phyloP scores from a whole-genome alignment of 1,140 invertebrate species.

The silkworm (Bombyx mori) region DNA sequence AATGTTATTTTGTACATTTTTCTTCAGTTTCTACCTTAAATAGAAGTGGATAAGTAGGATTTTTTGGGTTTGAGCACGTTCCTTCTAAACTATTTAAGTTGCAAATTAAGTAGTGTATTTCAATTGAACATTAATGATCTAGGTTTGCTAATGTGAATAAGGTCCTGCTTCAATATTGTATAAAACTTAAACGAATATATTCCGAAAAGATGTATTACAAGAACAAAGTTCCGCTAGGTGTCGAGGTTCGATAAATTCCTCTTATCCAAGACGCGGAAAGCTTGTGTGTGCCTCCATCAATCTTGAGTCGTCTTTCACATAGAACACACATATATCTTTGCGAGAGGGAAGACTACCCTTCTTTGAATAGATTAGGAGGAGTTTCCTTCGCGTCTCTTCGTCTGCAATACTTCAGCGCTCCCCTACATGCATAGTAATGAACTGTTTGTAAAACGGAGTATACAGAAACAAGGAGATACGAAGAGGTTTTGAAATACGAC shows the following conservation, averaged over 20 bases:
- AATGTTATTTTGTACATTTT: too few relatives aligned
- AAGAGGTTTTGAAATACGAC: not conserved
- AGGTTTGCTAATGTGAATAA: too few relatives aligned
- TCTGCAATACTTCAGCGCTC: constrained; percentile 3
- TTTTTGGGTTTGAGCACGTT: too few relatives aligned
- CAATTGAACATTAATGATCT: too few relatives aligned
- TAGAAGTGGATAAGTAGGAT: too few relatives aligned
- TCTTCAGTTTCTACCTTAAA: too few relatives aligned
- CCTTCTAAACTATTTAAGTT: too few relatives aligned
- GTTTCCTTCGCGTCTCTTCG: constrained; percentile 2
- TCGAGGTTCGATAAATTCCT: constrained; percentile 22
- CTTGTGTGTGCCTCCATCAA: constrained; percentile 17
- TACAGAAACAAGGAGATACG: not conserved
- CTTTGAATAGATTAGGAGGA: constrained; percentile 13
- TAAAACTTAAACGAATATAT: too few relatives aligned
- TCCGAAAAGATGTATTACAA: too few relatives aligned
- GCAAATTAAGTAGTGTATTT: too few relatives aligned
- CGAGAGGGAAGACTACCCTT: constrained; percentile 1
- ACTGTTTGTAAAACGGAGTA: constrained; percentile 6
- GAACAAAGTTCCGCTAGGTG: constrained; percentile 5
- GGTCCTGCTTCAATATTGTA: too few relatives aligned
- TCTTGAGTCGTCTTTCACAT: constrained; percentile 15
- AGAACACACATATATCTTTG: constrained; percentile 1
- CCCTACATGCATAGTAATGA: constrained; percentile 13
- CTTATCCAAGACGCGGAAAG: constrained; percentile 16